These are phyloP conservation scores for Xenentodon cancila DNA, from an alignment of 2,797 vertebrate genomes.

Conservation along the genomic window DNA sequence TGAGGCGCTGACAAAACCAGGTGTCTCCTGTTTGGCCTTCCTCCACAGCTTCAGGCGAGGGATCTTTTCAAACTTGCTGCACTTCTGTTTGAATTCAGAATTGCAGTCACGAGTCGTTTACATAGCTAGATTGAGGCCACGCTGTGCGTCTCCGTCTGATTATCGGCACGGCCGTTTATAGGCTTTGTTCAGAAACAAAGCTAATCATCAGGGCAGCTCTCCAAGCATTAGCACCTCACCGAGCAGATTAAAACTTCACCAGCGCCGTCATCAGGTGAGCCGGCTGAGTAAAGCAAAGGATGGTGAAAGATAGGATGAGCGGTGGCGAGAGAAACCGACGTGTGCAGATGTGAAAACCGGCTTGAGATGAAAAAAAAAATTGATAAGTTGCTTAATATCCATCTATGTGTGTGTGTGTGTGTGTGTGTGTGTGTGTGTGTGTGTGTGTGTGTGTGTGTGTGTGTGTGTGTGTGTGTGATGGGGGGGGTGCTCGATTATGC, in stretches of 20 bases:
- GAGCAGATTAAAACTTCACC: constrained; percentile 72
- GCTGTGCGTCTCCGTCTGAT: constrained; percentile 25
- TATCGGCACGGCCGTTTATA: constrained; percentile 40
- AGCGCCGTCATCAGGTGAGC: constrained; percentile 56
- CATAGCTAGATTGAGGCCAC: constrained; percentile 14
- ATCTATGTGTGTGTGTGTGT: too few relatives aligned
- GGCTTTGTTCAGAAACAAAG: constrained; percentile 54
- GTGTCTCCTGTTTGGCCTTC: constrained; percentile 42
- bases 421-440: too few relatives aligned
- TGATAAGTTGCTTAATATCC: constrained; percentile 74
- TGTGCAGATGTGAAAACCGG: constrained; percentile 43
- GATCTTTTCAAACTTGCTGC: constrained; percentile 46
- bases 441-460: too few relatives aligned
- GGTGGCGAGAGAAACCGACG: constrained; percentile 15
- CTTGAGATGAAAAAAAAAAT: constrained; percentile 56
- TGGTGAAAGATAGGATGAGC: constrained; percentile 21
- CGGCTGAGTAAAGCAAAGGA: constrained; percentile 28
- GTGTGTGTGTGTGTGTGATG: too few relatives aligned
- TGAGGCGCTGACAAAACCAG: constrained; percentile 28
- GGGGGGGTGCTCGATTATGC: too few relatives aligned
- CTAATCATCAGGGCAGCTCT: constrained; percentile 56
- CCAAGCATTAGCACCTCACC: constrained; percentile 66
- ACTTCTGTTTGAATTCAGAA: constrained; percentile 31
- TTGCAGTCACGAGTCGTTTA: constrained; percentile 42
- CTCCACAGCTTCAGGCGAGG: constrained; percentile 38